Evolutionary conservation across 2,113 vertebrate genomes (phyloP), one percentile per base, ranked within the genome.

Genomic region (Formicarius rufipectus): DNA sequence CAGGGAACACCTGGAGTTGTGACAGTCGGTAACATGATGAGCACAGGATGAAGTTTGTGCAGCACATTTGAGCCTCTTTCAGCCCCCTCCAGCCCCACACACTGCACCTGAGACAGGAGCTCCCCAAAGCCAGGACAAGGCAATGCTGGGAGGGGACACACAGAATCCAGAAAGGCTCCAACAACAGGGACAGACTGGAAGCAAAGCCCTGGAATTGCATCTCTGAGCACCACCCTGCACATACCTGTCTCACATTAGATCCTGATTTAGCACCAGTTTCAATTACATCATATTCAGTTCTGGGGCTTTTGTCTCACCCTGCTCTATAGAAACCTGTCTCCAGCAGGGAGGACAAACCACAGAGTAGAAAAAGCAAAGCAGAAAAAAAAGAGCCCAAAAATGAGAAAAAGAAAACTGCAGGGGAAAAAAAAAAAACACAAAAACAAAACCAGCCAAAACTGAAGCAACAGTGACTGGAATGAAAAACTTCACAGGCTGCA

Each of bases 281-380:
- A 98, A 98, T 96, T 97, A 98, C 98, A 99, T 98, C 97, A 98
- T 96, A 97, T 92, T 98, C 97, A 98, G 97, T 73, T 98, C 97
- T 91, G 91, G 97, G 96, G 97, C 97, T 98, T 98, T 98, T 97
- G 98, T 98, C 97, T 98, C 98, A 77, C 98, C 98, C 94, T 98
- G 97, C 97, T 98, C 98, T 96, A 98, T 60, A 98, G 98, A 98
- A 96, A 98, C 96, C 97, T 98, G 97, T 94, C 98, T 98, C 97
- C 95, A 98, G 96, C 95, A 97, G 98, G 42, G 93, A 95, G 85
- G 96, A 89, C 92, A 96, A 89, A 89, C 76, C 92, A 94, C 69
- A 93, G 83, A 67, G 74, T 93, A 95, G 42, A 71, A 90, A 97
- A 96, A 97, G 39, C 97, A 87, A 95, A 90, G 73, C 52, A 63